Percentiles rank a stretch among this genome's conserved stretches.
Conservation (phyloP, 1,140 invertebrate species). For the Saccostrea cuccullata region DNA sequence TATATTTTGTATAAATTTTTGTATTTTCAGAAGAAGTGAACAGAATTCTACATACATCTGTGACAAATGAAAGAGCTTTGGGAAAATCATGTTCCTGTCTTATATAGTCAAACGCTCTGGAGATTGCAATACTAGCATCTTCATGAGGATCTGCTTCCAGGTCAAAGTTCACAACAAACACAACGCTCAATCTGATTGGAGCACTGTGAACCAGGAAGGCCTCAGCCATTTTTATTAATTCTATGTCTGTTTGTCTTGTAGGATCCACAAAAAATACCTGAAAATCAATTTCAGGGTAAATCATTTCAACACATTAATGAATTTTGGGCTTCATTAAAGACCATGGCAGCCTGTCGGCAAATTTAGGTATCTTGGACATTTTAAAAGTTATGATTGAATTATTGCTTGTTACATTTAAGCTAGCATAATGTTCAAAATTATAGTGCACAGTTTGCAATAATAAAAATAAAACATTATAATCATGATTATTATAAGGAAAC, state of each 20-base stretch:
- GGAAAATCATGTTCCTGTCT: conserved; percentile 84
- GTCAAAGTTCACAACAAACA: conserved; percentile 87
- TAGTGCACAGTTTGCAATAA: no score
- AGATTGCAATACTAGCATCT: conserved; percentile 90
- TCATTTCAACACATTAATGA: no score
- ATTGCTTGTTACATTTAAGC: no score
- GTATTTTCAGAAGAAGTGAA: no score
- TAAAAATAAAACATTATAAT: no score
- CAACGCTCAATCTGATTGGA: conserved; percentile 89
- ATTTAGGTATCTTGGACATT: no score
- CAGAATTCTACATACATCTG: conserved; percentile 83
- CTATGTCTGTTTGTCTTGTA: conserved; percentile 83
- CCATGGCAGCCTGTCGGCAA: no score
- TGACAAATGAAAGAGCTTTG: conserved; percentile 89
- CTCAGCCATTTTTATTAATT: conserved; percentile 91
- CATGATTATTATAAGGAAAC: conserved; percentile 45
- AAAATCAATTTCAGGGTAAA: conserved; percentile 37
- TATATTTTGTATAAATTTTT: no score
- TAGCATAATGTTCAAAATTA: no score
- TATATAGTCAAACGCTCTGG: conserved; percentile 96
- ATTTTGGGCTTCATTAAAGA: no score
- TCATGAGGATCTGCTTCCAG: conserved; percentile 82
- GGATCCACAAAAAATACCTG: conserved; percentile 94
- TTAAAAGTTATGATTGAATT: no score
- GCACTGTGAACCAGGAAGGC: conserved; percentile 94